phyloP scores from a whole-genome alignment of 2,797 vertebrate species.

The Lagocephalus sceleratus region DNA sequence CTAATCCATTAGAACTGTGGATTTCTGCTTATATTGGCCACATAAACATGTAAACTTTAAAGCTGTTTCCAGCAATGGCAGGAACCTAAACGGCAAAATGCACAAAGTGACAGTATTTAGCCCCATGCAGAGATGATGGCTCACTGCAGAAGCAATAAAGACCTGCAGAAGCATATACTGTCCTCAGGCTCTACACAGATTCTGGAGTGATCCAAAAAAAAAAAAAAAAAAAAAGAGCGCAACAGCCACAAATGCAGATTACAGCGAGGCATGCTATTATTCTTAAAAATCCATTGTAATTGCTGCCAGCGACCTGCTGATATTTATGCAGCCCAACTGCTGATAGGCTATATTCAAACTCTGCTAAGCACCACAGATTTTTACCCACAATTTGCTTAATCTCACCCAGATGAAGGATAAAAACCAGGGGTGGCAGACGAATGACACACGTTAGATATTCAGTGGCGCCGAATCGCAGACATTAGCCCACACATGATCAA shows the following conservation, averaged over 20 bases:
- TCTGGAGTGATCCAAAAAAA: neutral
- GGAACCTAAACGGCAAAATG: neutral
- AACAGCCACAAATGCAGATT: neutral
- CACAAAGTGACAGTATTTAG: neutral
- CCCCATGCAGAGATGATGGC: neutral
- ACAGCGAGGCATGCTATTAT: neutral
- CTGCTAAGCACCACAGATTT: neutral
- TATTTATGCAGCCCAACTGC: neutral
- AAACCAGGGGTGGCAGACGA: neutral
- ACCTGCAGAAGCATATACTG: neutral
- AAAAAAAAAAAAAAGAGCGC: too few species aligned
- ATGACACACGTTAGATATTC: neutral
- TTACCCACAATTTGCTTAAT: slow-evolving; percentile 3
- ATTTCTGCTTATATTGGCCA: neutral
- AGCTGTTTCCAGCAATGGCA: neutral
- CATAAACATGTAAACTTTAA: neutral
- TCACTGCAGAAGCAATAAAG: neutral
- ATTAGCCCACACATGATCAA: neutral
- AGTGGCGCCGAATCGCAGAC: neutral
- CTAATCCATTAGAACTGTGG: too few species aligned
- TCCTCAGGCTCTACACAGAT: neutral
- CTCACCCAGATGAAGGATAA: neutral
- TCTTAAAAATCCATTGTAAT: neutral
- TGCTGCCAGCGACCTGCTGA: neutral
- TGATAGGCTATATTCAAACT: neutral